These are phyloP conservation scores for Erythrocercus mccallii DNA, from an alignment of 2,113 vertebrate species.

Conservation along the genomic window DNA sequence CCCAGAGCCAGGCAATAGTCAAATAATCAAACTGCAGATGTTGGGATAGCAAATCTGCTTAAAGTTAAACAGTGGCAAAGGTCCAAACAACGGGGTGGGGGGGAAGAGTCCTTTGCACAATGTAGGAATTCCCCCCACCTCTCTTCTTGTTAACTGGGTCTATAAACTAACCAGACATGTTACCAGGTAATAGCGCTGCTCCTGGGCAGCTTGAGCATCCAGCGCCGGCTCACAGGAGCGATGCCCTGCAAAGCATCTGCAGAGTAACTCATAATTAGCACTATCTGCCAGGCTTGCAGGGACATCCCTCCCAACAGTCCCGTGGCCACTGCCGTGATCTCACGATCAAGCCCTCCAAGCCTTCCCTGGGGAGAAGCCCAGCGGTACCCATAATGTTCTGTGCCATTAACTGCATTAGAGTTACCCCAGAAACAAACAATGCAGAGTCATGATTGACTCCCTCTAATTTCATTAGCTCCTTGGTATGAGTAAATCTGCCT, in stretches of 20 bases:
- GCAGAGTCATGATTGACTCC: neutral
- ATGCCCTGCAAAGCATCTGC: neutral
- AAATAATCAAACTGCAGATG: conserved; percentile 82
- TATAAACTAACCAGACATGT: conserved; percentile 66
- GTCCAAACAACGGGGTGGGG: conserved; percentile 39
- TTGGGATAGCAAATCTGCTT: conserved; percentile 72
- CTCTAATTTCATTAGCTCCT: neutral
- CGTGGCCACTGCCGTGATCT: rapidly evolving
- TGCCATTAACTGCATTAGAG: neutral
- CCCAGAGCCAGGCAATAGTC: conserved; percentile 76
- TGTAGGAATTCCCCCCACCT: conserved; percentile 31
- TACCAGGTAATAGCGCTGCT: conserved; percentile 1
- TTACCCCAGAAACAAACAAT: neutral
- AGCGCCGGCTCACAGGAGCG: rapidly evolving
- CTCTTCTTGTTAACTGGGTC: conserved; percentile 40
- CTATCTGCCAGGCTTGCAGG: neutral
- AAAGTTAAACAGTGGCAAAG: conserved; percentile 74
- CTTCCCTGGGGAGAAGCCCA: neutral
- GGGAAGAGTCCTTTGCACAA: conserved; percentile 38
- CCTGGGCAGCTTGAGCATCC: neutral
- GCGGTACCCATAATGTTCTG: neutral
- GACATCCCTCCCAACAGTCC: rapidly evolving
- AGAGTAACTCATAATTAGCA: neutral
- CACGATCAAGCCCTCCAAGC: neutral
- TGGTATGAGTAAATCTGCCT: neutral